Evolutionary conservation across 2,888 invertebrate genomes (phyloP).

Genomic region (Nesidiocoris tenuis): DNA sequence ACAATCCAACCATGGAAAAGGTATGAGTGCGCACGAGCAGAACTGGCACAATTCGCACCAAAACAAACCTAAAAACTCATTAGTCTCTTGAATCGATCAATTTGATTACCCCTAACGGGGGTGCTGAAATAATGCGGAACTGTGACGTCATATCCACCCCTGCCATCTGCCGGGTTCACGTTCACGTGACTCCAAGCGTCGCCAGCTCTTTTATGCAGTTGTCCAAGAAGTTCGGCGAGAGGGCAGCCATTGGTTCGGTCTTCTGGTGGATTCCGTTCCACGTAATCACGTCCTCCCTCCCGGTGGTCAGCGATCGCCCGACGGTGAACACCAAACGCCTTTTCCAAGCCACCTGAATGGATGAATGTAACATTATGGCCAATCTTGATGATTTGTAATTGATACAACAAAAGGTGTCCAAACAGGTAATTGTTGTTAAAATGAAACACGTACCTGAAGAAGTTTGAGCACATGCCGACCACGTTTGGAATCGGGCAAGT

Average conservation of each 20-base stretch:
- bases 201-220: slow-evolving; percentile 63
- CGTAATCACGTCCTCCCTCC: slow-evolving; percentile 84
- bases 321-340: slow-evolving; percentile 81
- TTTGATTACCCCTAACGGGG: no score
- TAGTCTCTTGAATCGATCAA: no score
- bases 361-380: background rate
- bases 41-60: no score
- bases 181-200: slow-evolving; percentile 58
- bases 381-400: background rate
- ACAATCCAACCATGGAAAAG: no score
- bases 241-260: slow-evolving; percentile 73
- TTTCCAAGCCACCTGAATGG: slow-evolving; percentile 80
- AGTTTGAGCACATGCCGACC: slow-evolving; percentile 63
- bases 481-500: slow-evolving; percentile 78
- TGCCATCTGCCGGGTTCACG: no score
- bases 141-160: no score
- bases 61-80: no score
- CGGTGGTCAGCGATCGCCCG: slow-evolving; percentile 83
- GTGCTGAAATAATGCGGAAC: no score
- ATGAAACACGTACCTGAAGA: slow-evolving; percentile 45
- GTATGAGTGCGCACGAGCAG: no score
- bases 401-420: slow-evolving; percentile 10
- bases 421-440: background rate
- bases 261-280: slow-evolving; percentile 91
- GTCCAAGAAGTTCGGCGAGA: slow-evolving; percentile 71